Evolutionary conservation across 92 coral and sea anemone genomes (phyloP).

Genomic region (Umimayanthus chanpuru): DNA sequence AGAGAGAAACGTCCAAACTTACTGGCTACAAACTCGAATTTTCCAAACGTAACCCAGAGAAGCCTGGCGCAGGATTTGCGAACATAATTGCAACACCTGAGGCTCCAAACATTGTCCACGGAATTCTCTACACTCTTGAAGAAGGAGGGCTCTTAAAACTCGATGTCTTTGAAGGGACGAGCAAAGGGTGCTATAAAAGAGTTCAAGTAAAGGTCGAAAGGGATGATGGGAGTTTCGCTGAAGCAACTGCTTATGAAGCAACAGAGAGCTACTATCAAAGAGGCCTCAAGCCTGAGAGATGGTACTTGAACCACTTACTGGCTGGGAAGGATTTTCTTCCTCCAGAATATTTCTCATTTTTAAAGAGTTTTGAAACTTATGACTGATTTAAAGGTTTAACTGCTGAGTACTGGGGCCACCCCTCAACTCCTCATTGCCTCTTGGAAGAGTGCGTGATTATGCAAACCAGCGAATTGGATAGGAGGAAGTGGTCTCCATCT

Average conservation of each 20-base stretch:
- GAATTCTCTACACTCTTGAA: constrained; percentile 71
- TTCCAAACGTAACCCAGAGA: constrained; percentile 41
- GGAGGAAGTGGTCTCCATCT: too few species aligned
- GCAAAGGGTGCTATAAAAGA: constrained; percentile 66
- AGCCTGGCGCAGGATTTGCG: constrained; percentile 67
- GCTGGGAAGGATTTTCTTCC: constrained; percentile 76
- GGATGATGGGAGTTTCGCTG: constrained; percentile 47
- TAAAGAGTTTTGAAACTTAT: constrained; percentile 60
- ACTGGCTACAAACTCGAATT: constrained; percentile 66
- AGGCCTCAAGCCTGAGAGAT: constrained; percentile 67
- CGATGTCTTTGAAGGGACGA: constrained; percentile 76
- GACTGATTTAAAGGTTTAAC: not conserved
- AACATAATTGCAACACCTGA: constrained; percentile 54
- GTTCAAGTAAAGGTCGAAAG: constrained; percentile 53
- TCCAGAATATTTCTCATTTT: constrained; percentile 49
- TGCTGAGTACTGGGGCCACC: too few species aligned
- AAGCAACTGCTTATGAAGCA: constrained; percentile 64
- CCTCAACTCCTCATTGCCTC: too few species aligned
- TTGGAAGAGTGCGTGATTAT: too few species aligned
- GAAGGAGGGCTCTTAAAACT: constrained; percentile 77
- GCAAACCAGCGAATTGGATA: too few species aligned
- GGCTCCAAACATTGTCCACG: constrained; percentile 59
- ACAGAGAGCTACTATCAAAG: constrained; percentile 53
- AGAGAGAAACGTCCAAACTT: constrained; percentile 67
- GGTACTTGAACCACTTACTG: constrained; percentile 67